These are phyloP conservation scores for Psylliodes chrysocephalus DNA, from an alignment of 2,888 invertebrate species.

Conservation along the genomic window DNA sequence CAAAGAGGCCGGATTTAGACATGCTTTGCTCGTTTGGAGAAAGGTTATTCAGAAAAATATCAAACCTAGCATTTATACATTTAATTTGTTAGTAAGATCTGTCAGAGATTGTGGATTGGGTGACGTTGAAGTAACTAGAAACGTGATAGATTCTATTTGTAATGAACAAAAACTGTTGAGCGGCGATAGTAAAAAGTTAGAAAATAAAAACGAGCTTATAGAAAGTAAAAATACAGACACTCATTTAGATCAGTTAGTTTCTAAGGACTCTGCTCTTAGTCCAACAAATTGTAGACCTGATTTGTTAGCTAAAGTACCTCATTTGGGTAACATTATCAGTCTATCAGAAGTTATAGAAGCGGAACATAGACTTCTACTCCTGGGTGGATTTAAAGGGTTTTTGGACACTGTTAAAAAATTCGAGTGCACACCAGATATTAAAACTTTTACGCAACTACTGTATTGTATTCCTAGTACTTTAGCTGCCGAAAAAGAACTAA, in stretches of 20 bases:
- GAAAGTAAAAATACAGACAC: too few relatives aligned
- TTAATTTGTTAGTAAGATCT: slow-evolving; percentile 83
- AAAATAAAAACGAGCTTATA: too few relatives aligned
- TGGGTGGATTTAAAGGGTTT: slow-evolving; percentile 84
- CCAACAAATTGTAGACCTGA: slow-evolving; percentile 67
- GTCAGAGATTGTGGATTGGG: slow-evolving; percentile 86
- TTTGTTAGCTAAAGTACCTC: slow-evolving; percentile 70
- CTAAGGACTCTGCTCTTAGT: not conserved
- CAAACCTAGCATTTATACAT: slow-evolving; percentile 77
- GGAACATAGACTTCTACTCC: slow-evolving; percentile 76
- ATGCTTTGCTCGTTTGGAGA: slow-evolving; percentile 87
- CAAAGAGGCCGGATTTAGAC: slow-evolving; percentile 80
- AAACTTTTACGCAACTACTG: slow-evolving; percentile 82
- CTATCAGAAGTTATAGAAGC: slow-evolving; percentile 70
- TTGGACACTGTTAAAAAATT: slow-evolving; percentile 77
- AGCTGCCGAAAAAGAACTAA: slow-evolving; percentile 75
- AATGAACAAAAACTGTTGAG: slow-evolving; percentile 19
- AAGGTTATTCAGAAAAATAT: slow-evolving; percentile 76
- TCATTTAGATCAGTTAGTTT: too few relatives aligned
- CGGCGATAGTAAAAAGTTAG: too few relatives aligned
- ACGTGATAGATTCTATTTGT: slow-evolving; percentile 56
- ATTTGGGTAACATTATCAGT: slow-evolving; percentile 71
- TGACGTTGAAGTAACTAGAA: slow-evolving; percentile 68
- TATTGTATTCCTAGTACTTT: slow-evolving; percentile 74
- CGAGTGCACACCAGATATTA: slow-evolving; percentile 77